Evolutionary conservation across 2,113 vertebrate species (phyloP), one percentile per base, ranked within the genome.

Genomic region (Galemys pyrenaicus): DNA sequence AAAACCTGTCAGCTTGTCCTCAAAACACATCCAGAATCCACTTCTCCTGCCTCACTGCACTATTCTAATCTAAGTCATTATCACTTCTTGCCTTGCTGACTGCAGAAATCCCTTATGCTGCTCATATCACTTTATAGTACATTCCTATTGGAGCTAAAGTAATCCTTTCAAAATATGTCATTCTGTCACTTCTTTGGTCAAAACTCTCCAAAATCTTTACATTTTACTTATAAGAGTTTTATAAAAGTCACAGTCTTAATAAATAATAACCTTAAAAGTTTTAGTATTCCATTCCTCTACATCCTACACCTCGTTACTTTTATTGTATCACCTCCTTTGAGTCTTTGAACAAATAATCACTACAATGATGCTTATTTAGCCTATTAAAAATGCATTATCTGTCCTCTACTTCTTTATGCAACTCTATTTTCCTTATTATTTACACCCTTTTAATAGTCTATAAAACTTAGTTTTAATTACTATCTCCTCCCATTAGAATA

Each of bases 41-140:
- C 12, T 26, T 64, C 77, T 73, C 41, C 73, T n/a, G 39, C n/a
- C 9, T 82, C 54, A 35, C 30, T 58, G 65, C 73, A 91, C 39
- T 62, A 82, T 62, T 81, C 54, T 91, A 26, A 49, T 62, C n/a
- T 41, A 91, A 82, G 67, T 13, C 41, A 82, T 91, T 35, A 91
- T 39, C 56, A 73, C 56, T 17, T 91, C 77, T 82, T 64, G 44
- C 9, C n/a, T 83, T 35, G 68, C n/a, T 91, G 64, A 73, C 9
- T 87, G 30, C 56, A 80, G 30, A 70, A 90, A 58, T 15, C 10
- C 41, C 4, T 44, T 30, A 41, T 3, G 30, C 16, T 30, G 60
- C 64, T 24, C 46, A 30, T 70, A 64, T 16, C 64, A 80, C 17
- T 6, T 77, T 77, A 75, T 20, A 88, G 58, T 64, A 44, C 49